Percentiles rank a stretch among this genome's conserved stretches.
Conservation (phyloP, 1,140 invertebrate genomes). For the Drosophila novamexicana region DNA sequence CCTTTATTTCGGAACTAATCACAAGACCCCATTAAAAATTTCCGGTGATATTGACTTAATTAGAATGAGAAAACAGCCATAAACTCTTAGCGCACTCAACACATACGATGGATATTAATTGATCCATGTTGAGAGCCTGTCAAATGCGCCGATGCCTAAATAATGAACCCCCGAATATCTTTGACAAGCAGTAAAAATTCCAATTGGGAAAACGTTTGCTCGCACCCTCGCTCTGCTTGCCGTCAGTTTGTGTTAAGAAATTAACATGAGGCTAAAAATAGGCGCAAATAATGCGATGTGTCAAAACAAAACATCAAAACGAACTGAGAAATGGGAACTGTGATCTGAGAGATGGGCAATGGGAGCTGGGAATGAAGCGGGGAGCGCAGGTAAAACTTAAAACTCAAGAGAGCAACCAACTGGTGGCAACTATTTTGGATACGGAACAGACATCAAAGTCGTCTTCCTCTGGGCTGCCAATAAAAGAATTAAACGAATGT, state of each 20-base stretch:
- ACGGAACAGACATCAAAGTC: constrained; percentile 64
- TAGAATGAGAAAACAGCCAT: constrained; percentile 64
- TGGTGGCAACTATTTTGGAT: constrained; percentile 35
- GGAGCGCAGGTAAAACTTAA: constrained; percentile 29
- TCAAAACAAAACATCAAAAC: constrained; percentile 81
- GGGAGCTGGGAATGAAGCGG: background rate
- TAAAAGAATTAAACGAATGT: constrained; percentile 73
- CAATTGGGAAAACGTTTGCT: constrained; percentile 46
- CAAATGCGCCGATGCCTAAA: constrained; percentile 66
- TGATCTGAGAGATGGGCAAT: background rate
- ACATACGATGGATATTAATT: constrained; percentile 74
- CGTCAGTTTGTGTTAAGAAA: constrained; percentile 54
- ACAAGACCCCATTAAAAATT: constrained; percentile 30
- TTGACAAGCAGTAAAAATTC: constrained; percentile 58
- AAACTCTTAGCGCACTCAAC: constrained; percentile 61
- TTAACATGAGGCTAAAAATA: constrained; percentile 71
- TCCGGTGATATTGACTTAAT: constrained; percentile 52
- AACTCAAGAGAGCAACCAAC: constrained; percentile 10
- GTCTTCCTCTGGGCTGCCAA: constrained; percentile 64
- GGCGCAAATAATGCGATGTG: constrained; percentile 75
- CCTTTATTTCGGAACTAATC: constrained; percentile 26
- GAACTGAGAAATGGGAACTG: constrained; percentile 16
- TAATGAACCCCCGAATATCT: constrained; percentile 46
- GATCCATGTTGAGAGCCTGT: constrained; percentile 71
- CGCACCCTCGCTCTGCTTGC: background rate